Base-by-base conservation (phyloP, 1,140 invertebrate genomes). In the Brachionus rubens region DNA sequence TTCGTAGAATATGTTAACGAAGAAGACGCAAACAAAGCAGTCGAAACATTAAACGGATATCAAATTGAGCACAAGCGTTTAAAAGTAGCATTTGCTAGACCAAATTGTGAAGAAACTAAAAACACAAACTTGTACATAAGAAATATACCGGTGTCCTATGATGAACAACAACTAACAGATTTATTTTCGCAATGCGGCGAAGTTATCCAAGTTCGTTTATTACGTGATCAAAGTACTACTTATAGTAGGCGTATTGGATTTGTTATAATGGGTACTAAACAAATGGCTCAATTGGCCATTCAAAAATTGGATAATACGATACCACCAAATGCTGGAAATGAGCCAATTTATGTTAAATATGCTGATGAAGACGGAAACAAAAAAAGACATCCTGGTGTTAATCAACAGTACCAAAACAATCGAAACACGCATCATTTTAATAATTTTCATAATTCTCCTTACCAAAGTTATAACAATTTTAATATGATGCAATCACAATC, bases 221-320 rank as follows among this genome's bases (percentile, higher is more conserved):
- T 77, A n/a, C 16, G 62, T 7, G 48, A 77, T 43, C 62, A 54
- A 16, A 52, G 28, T 24, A 65, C 52, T 6, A 12, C 33, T 3
- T 47, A 19, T 24, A 40, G 52, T 26, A 47, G 48, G 14, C 54
- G 76, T 6, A 77, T 77, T 14, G 76, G 54, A 3, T 77, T 77
- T 68, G 76, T 77, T 19, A 77, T 77, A 5, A 67, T 77, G 59
- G 46, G 24, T 10, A 77, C 76, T 19, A 76, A 67, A 19, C 68
- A 72, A 50, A 72, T 72, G 68, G 68, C 68, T 12, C 47, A 72
- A 10, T 28, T 36, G 19, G 68, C 68, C 46, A 72, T 72, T 2
- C 68, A 72, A 54, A 54, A 54, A n/a, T 54, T 72, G 28, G 50
- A 72, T 33, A 54, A 54, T 21, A 40, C 68, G 1, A 19, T 72